These are phyloP conservation scores for Gila robusta DNA, from an alignment of 2,797 vertebrate genomes.

Conservation along the genomic window DNA sequence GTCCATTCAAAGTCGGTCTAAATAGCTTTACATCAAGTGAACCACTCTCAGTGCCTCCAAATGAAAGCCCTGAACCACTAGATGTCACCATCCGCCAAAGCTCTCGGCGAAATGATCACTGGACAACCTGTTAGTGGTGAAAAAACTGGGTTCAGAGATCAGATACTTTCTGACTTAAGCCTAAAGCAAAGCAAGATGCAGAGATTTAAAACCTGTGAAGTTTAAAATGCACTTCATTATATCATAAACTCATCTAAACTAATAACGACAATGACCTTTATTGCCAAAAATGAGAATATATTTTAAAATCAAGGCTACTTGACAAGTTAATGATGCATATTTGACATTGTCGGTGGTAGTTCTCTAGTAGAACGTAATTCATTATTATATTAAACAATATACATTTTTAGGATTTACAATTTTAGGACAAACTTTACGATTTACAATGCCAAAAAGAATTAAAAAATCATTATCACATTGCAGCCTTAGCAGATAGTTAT, in stretches of 20 bases:
- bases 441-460: not conserved
- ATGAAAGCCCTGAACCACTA: conserved; percentile 51
- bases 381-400: not conserved
- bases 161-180: not conserved
- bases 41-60: not conserved
- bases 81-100: conserved; percentile 60
- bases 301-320: conserved; percentile 31
- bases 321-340: conserved; percentile 18
- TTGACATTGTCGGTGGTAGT: not conserved
- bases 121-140: not conserved
- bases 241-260: not conserved
- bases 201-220: not conserved
- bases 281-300: not conserved
- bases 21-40: not conserved
- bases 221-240: not conserved
- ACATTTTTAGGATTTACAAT: not conserved
- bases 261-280: not conserved
- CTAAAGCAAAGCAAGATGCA: not conserved
- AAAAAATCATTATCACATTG: not conserved
- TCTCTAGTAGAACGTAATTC: not conserved
- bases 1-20: not conserved
- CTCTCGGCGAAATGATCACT: conserved; percentile 1
- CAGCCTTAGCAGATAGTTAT: not conserved
- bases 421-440: not conserved
- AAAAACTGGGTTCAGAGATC: conserved; percentile 15